Evolutionary conservation across 1,140 invertebrate genomes (phyloP).

Genomic region (Trinorchestia longiramus): DNA sequence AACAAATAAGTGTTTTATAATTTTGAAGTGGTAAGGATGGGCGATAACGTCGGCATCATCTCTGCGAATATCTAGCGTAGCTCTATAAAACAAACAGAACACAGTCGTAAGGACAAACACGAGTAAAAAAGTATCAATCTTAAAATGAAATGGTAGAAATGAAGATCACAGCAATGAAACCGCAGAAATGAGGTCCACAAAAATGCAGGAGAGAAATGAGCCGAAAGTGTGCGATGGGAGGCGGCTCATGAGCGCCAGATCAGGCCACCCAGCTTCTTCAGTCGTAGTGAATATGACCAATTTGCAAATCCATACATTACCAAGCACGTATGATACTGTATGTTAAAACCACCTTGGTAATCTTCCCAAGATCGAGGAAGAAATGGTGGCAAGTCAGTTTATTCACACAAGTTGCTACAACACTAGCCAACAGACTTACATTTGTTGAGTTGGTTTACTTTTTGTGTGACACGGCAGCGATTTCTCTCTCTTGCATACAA

Average conservation of each 20-base stretch:
- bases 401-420: not conserved
- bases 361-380: not conserved
- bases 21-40: slow-evolving; percentile 11
- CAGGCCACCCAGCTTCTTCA: not conserved
- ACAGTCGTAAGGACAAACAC: slow-evolving; percentile 32
- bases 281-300: not conserved
- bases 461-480: too few relatives aligned
- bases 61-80: slow-evolving; percentile 37
- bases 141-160: not conserved
- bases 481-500: too few relatives aligned
- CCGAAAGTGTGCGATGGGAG: not conserved
- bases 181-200: not conserved
- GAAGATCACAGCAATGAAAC: not conserved
- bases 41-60: slow-evolving; percentile 40
- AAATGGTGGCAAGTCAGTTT: not conserved
- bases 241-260: not conserved
- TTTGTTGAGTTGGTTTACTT: not conserved
- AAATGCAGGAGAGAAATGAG: slow-evolving; percentile 6
- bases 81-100: slow-evolving; percentile 43
- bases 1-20: not conserved
- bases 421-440: not conserved
- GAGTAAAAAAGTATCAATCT: not conserved
- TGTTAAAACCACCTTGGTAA: not conserved
- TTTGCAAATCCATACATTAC: not conserved
- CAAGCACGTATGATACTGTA: too few relatives aligned